A percentile compares a stretch with the other conserved stretches of the same genome.
These are phyloP conservation scores for Drosophila falleni DNA, from an alignment of 2,888 invertebrate species.

Conservation along the genomic window DNA sequence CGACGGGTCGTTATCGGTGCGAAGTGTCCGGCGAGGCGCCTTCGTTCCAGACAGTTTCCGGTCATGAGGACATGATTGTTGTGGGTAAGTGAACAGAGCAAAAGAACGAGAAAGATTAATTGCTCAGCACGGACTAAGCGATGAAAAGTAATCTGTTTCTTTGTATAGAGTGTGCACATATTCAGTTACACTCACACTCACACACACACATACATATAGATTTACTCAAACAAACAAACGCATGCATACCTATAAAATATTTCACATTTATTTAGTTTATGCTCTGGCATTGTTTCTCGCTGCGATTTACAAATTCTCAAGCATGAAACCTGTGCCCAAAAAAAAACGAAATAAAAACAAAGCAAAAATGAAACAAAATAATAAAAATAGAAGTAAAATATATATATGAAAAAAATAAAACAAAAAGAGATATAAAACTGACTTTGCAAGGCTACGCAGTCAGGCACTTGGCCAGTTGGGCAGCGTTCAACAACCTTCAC, in stretches of 20 bases:
- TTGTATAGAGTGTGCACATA: conserved; percentile 30
- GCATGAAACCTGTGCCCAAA: conserved; percentile 76
- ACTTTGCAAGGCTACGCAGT: conserved; percentile 40
- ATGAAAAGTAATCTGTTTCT: conserved; percentile 76
- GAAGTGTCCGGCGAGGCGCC: conserved; percentile 93
- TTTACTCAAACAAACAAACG: conserved; percentile 4
- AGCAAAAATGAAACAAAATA: conserved; percentile 1
- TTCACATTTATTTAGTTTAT: conserved; percentile 81
- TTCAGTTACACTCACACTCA: not conserved
- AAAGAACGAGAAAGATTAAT: conserved; percentile 66
- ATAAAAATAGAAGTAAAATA: conserved; percentile 8
- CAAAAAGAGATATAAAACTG: conserved; percentile 32
- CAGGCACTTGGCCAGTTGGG: conserved; percentile 56
- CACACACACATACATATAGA: too few species aligned
- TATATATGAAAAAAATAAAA: not conserved
- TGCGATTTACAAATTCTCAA: conserved; percentile 81
- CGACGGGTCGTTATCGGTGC: conserved; percentile 91
- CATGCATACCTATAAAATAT: conserved; percentile 67
- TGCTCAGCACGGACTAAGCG: conserved; percentile 74
- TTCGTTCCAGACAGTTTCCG: conserved; percentile 91
- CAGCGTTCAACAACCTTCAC: conserved; percentile 64
- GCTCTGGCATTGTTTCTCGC: conserved; percentile 77
- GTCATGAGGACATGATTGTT: conserved; percentile 91
- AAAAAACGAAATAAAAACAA: conserved; percentile 31
- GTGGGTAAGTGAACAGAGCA: conserved; percentile 87